A percentile compares a stretch with the other conserved stretches of the same genome.
Evolutionary conservation across 1,140 invertebrate genomes (phyloP).

Genomic region (Brachionus manjavacas): DNA sequence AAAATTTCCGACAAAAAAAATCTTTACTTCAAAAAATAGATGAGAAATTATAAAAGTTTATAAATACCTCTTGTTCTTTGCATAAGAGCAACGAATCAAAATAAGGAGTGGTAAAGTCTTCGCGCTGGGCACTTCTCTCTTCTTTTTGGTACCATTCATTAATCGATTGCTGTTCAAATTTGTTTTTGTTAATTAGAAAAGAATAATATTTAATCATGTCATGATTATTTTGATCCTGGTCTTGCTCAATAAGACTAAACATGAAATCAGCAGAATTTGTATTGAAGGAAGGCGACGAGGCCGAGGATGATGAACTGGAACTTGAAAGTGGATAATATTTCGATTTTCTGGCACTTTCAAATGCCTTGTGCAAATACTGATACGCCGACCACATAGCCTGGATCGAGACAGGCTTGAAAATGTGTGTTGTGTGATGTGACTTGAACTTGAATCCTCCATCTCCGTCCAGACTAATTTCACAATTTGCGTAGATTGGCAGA

Average conservation of each 20-base stretch:
- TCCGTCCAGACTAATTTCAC: constrained; percentile 33
- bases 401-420: constrained; percentile 36
- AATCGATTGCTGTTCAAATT: not conserved
- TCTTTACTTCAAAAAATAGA: not conserved
- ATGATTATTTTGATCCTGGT: not conserved
- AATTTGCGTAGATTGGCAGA: constrained; percentile 32
- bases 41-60: not conserved
- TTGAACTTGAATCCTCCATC: constrained; percentile 40
- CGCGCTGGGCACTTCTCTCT: constrained; percentile 33
- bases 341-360: constrained; percentile 1
- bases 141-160: constrained; percentile 42
- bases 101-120: constrained; percentile 41
- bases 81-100: constrained; percentile 25
- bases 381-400: constrained; percentile 40
- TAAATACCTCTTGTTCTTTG: constrained; percentile 32
- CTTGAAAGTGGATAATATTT: constrained; percentile 8
- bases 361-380: constrained; percentile 41
- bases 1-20: no score
- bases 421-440: constrained; percentile 39
- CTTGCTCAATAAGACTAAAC: not conserved
- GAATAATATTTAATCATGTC: constrained; percentile 36
- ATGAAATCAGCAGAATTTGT: not conserved
- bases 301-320: constrained; percentile 18
- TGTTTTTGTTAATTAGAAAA: not conserved
- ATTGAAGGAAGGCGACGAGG: not conserved